A percentile compares a stretch with the other conserved stretches of the same genome.
Conservation (phyloP, 2,113 vertebrate genomes). For the Neopipo cinnamomea region DNA sequence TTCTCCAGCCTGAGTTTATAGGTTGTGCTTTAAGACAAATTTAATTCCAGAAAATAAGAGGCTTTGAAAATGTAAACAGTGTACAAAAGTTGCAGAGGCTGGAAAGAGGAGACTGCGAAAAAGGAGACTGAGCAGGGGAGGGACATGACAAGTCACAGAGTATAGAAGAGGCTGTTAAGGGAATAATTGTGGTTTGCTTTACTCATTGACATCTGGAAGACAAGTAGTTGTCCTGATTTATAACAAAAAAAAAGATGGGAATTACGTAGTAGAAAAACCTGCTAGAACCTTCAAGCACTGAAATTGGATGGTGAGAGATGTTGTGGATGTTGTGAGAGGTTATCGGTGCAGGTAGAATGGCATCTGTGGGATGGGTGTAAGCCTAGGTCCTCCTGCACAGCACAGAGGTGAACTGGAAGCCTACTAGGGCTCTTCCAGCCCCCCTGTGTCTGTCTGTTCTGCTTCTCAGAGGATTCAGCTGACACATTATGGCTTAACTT, state of each 20-base stretch:
- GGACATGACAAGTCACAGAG: not conserved
- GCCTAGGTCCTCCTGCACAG: not conserved
- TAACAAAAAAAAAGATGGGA: not conserved
- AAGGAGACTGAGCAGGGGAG: not conserved
- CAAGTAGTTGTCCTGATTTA: not conserved
- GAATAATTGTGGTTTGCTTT: not conserved
- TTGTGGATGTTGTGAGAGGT: not conserved
- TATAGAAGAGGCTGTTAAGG: not conserved
- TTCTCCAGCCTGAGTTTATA: not conserved
- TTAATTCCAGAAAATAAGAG: not conserved
- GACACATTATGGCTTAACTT: not conserved
- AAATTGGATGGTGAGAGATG: not conserved
- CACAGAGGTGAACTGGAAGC: not conserved
- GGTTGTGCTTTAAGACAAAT: not conserved
- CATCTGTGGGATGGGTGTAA: too few relatives aligned
- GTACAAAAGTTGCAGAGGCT: not conserved
- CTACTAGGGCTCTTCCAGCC: not conserved
- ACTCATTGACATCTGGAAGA: not conserved
- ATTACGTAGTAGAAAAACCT: not conserved
- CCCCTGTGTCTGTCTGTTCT: not conserved
- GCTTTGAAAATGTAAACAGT: not conserved
- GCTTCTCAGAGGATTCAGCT: not conserved
- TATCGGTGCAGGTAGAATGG: not conserved
- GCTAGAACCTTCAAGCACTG: not conserved
- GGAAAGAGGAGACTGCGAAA: not conserved